Base-by-base conservation (phyloP, 2,113 vertebrate genomes). In the Cygnus atratus region DNA sequence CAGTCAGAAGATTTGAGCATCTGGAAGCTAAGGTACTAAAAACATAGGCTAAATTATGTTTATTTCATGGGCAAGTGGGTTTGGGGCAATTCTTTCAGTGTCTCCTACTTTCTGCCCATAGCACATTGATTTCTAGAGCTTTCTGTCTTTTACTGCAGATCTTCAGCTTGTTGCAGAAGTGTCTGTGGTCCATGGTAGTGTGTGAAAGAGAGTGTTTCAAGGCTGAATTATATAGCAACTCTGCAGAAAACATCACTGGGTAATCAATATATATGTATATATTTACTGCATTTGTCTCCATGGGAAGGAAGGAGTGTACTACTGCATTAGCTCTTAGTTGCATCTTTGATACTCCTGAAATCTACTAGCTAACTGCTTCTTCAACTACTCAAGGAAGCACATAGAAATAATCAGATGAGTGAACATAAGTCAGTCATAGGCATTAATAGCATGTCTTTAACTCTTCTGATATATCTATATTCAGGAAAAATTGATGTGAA, bases 151-250 rank as follows among this genome's bases (percentile, higher is more conserved):
- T 43, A 46, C 19, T 70, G 55, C 1, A 4, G 13, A 21, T 20
- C 43, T 41, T 63, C 43, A 61, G 25, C 28, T 86, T 76, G 10
- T 73, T 86, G 63, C 43, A 77, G 59, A 50, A 81, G 33, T 31
- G 63, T 22, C 41, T 33, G 4, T 87, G 43, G 8, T n/a, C n/a
- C 0, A 0, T 62, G 65, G 46, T 57, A 19, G 25, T 18, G 41
- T 20, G 33, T 59, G 15, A 31, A 59, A 63, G 31, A 68, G 5
- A 12, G 31, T 17, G 48, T 84, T 84, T 68, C 3, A 4, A 57
- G 55, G 12, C 44, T 89, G 59, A 77, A 26, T 31, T 68, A 11
- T 18, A 33, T n/a, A 0, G 0, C 39, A 13, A 13, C 26, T 19
- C 59, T 19, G 48, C 68, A 84, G 39, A 55, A 87, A 84, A 46